A percentile compares a stretch with the other conserved stretches of the same genome.
Conservation (phyloP, 2,797 vertebrate species). For the Chiroxiphia lanceolata region DNA sequence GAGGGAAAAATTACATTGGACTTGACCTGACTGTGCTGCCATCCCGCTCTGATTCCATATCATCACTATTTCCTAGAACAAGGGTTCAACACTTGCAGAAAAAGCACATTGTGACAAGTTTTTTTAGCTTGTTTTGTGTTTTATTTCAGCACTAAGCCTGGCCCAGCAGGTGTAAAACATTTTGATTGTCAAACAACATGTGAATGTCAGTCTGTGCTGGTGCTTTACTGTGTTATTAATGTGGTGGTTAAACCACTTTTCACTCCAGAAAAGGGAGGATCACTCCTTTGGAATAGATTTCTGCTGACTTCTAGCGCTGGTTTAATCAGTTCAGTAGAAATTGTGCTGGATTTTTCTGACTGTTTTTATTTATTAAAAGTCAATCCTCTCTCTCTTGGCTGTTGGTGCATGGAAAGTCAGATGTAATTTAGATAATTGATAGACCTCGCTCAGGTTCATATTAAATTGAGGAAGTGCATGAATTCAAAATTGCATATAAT, state of each 20-base stretch:
- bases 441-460: not conserved
- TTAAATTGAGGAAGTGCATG: not conserved
- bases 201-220: not conserved
- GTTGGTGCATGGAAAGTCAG: not conserved
- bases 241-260: not conserved
- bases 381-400: not conserved
- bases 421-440: not conserved
- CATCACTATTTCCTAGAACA: not conserved
- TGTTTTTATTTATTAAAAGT: not conserved
- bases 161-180: slow-evolving; percentile 7
- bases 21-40: not conserved
- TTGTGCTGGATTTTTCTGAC: not conserved
- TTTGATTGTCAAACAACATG: not conserved
- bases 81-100: not conserved
- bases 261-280: not conserved
- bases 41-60: not conserved
- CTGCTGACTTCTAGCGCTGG: not conserved
- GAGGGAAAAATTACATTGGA: not conserved
- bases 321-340: not conserved
- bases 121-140: not conserved
- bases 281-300: not conserved
- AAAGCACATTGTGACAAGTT: not conserved
- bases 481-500: not conserved
- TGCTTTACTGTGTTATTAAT: not conserved
- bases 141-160: not conserved